phyloP scores from a whole-genome alignment of 2,113 vertebrate genomes.

The Hypocryptadius cinnamomeus region DNA sequence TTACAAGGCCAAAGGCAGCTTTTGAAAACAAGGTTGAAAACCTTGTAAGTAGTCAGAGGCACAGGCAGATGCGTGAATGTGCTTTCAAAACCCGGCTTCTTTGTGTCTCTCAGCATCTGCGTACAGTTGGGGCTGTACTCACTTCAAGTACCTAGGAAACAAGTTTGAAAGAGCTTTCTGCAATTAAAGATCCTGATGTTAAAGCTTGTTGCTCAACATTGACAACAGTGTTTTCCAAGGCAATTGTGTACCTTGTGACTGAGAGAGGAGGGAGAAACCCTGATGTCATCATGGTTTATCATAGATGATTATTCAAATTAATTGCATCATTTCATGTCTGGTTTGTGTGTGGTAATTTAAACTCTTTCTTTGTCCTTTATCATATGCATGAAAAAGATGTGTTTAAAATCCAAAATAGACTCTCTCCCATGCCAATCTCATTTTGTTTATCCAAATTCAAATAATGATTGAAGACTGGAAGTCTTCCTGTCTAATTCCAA shows the following conservation, averaged over 20 bases:
- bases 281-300: neutral
- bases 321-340: neutral
- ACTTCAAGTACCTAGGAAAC: neutral
- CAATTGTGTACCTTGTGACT: neutral
- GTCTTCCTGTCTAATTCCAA: neutral
- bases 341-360: neutral
- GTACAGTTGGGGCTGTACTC: neutral
- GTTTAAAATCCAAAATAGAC: neutral
- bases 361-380: neutral
- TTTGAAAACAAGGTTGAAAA: neutral
- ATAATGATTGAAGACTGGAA: neutral
- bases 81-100: neutral
- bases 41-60: neutral
- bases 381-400: neutral
- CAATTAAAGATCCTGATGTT: neutral
- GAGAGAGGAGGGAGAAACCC: neutral
- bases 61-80: neutral
- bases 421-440: neutral
- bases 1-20: neutral
- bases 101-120: neutral
- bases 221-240: neutral
- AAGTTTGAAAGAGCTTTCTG: neutral
- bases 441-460: neutral
- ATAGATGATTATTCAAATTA: neutral
- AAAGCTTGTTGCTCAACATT: neutral